Evolutionary conservation across 2,888 invertebrate species (phyloP), one percentile per base, ranked within the genome.

Genomic region (Hedya salicella): DNA sequence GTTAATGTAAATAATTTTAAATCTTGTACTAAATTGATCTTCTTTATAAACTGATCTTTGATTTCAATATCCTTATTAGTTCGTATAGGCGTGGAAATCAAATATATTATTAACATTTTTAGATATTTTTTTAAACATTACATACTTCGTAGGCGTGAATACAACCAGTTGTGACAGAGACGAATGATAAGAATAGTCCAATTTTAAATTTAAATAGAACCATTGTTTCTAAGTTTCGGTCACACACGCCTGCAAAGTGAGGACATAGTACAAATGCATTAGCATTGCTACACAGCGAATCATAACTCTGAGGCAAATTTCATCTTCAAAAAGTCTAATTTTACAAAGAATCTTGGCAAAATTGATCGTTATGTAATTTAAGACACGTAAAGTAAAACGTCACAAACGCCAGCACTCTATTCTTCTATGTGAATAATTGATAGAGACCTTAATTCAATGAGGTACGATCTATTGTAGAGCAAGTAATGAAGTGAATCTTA

Each of bases 1-100:
- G 59, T 70, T 69, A 69, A 76, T 87, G 87, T 87, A 87, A 83
- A 87, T 87, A 87, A 77, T 79, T 84, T 81, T 80, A 74, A 78
- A 77, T 77, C 78, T 81, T 81, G 69, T 82, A 75, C 75, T 80
- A 83, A 67, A 62, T 53, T 8, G 40, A 54, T 21, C 50, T 53
- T 57, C 66, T 70, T 67, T 68, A 68, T 67, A 46, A 48, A 50
- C 52, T 11, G 13, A 16, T 59, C 36, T 62, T 62, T 68, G 17
- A 67, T 69, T 69, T 68, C 16, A 3, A 44, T 14, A 32, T 36
- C 32, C 32, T 25, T 36, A 36, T 36, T 36, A 11, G 11, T 19
- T 19, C 11, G 16, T 42, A 46, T 13, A 11, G 17, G 11, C 11
- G 16, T 44, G 9, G 3, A 6, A 25, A 25, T 25, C 6, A 25